Evolutionary conservation across 2,888 invertebrate species (phyloP).

Genomic region (Chrysolina americana): DNA sequence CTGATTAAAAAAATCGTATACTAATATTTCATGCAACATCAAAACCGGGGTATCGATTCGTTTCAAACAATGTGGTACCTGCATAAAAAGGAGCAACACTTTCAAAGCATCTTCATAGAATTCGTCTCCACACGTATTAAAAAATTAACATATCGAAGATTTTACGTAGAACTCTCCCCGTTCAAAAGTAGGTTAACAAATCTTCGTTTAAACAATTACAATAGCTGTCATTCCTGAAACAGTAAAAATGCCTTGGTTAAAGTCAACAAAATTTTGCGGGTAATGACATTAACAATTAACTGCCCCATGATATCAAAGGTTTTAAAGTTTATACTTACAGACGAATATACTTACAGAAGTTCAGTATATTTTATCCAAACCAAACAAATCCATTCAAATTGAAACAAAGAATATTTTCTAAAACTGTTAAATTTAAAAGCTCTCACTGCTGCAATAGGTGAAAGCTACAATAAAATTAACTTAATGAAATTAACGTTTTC

Average conservation of each 20-base stretch:
- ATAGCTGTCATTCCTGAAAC: constrained; percentile 12
- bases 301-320: too few relatives aligned
- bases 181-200: not conserved
- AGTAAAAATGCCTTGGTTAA: not conserved
- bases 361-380: not conserved
- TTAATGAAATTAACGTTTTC: too few relatives aligned
- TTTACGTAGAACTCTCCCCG: not conserved
- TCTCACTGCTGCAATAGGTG: too few relatives aligned
- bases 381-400: not conserved
- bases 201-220: not conserved
- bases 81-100: not conserved
- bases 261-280: not conserved
- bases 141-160: too few relatives aligned
- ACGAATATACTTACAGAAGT: not conserved
- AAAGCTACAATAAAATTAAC: too few relatives aligned
- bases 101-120: not conserved
- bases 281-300: too few relatives aligned
- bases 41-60: not conserved
- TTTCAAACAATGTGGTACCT: not conserved
- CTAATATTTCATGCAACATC: constrained; percentile 2
- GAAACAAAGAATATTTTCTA: not conserved
- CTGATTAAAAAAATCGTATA: constrained; percentile 7
- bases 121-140: not conserved
- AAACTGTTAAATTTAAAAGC: not conserved
- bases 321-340: not conserved